Conservation (phyloP, 1,140 invertebrate genomes). For the Nymphalis io region DNA sequence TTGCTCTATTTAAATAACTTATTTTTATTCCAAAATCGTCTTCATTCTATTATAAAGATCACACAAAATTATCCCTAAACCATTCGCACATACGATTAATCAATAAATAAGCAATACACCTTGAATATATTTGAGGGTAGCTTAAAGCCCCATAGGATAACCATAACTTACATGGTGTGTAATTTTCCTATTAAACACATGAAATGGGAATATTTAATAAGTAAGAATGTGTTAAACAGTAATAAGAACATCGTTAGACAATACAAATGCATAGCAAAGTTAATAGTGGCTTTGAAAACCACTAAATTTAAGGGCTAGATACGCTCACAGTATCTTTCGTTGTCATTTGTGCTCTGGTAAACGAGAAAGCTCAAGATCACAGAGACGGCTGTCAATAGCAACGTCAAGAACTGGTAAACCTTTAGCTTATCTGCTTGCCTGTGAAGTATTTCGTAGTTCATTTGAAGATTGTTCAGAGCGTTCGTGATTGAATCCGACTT, state of each 20-base stretch:
- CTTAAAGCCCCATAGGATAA: neutral
- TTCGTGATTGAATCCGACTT: constrained; percentile 58
- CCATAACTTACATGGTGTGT: constrained; percentile 3
- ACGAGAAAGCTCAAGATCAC: constrained; percentile 58
- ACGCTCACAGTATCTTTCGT: constrained; percentile 57
- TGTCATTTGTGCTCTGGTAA: constrained; percentile 51
- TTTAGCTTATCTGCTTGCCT: constrained; percentile 57
- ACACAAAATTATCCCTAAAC: neutral
- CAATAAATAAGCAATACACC: neutral
- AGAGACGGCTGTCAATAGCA: constrained; percentile 51
- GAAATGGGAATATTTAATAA: constrained; percentile 53
- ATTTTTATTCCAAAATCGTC: too few relatives aligned
- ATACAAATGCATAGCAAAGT: constrained; percentile 38
- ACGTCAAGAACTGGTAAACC: constrained; percentile 56
- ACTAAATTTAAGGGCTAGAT: constrained; percentile 62
- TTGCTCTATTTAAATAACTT: too few relatives aligned
- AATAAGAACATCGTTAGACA: constrained; percentile 41
- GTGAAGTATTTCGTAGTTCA: constrained; percentile 59
- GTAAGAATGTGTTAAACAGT: constrained; percentile 47
- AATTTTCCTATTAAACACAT: constrained; percentile 34
- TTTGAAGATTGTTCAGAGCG: constrained; percentile 58
- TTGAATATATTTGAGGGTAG: neutral
- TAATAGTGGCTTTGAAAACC: constrained; percentile 53
- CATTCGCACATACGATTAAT: neutral
- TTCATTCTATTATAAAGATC: too few relatives aligned